Base-by-base conservation (phyloP, 2,113 vertebrate species). In the Pelecanoides urinatrix region DNA sequence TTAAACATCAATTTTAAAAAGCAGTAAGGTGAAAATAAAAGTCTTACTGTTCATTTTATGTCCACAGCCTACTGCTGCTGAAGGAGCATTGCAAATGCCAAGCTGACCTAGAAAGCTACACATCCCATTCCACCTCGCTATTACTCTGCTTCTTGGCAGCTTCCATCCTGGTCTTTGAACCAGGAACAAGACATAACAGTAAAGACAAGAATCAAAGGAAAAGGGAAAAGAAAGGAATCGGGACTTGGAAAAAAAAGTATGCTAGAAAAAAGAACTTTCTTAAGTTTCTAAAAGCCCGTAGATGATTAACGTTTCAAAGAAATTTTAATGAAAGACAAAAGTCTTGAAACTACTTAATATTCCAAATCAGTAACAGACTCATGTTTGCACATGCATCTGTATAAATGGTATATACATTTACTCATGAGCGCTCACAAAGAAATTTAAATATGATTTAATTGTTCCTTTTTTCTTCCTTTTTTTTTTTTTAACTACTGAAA, bases 401-500 rank as follows among this genome's bases (percentile, higher is more conserved):
- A 61, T 32, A 75, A 87, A 88, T 7, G 2, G 44, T 58, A 71
- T 30, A 88, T 42, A 79, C 4, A 94, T 81, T 78, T 87, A 68
- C 73, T 72, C 56, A 59, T 40, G 26, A 88, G 32, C 30, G 75
- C 53, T 93, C 55, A 86, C 29, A 94, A 92, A 94, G 68, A 90
- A 44, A 61, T 53, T 94, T 89, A 95, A 96, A 88, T 75, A 84
- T 29, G 6, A 32, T 86, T 81, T 77, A 95, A 92, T 92, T 92
- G 59, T 77, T 91, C 74, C 21, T 80, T 96, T 90, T 66, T 50
- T 67, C 11, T 29, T 6, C 8, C 11, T 63, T 34, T 38, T 44
- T n/a, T n/a, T 65, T 67, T 67, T 77, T 86, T 53, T 27, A 88
- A 95, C n/a, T 93, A 55, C 52, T 80, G 65, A 93, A 96, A 92